Percentiles rank a stretch among this genome's conserved stretches.
Conservation (phyloP, 1,140 invertebrate genomes). For the Rhizoglyphus robini region DNA sequence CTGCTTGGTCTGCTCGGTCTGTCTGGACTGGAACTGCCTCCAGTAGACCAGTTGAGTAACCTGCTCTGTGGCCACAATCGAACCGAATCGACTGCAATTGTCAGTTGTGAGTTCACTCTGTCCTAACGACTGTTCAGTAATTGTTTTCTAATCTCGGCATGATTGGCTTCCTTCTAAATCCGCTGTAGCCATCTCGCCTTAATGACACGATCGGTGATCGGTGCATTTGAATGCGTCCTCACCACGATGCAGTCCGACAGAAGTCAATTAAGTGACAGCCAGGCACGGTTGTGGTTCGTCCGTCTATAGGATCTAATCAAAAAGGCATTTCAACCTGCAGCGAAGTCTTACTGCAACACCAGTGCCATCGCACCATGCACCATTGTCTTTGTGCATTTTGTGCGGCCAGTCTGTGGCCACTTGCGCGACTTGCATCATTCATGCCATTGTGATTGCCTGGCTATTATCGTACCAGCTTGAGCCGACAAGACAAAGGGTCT, state of each 20-base stretch:
- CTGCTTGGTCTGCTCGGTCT: too few relatives aligned
- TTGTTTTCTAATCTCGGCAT: slow-evolving; percentile 4
- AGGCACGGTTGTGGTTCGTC: neutral
- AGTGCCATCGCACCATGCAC: neutral
- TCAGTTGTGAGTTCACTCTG: too few relatives aligned
- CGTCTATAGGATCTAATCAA: too few relatives aligned
- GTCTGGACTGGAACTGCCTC: too few relatives aligned
- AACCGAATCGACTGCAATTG: too few relatives aligned
- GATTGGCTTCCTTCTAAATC: neutral
- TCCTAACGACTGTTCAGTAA: neutral
- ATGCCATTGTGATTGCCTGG: neutral
- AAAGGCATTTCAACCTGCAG: neutral
- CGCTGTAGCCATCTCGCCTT: neutral
- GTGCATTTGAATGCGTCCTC: slow-evolving; percentile 3
- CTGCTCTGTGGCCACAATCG: too few relatives aligned
- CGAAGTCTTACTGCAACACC: too few relatives aligned
- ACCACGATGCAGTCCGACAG: neutral
- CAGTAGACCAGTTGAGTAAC: too few relatives aligned
- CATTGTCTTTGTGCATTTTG: neutral
- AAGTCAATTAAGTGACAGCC: slow-evolving; percentile 2
- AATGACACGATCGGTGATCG: neutral
- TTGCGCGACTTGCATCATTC: too few relatives aligned
- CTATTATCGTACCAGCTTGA: neutral
- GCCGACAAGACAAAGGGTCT: too few relatives aligned
- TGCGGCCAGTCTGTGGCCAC: neutral